Base-by-base conservation (phyloP, 1,140 invertebrate genomes). In the Apolygus lucorum region DNA sequence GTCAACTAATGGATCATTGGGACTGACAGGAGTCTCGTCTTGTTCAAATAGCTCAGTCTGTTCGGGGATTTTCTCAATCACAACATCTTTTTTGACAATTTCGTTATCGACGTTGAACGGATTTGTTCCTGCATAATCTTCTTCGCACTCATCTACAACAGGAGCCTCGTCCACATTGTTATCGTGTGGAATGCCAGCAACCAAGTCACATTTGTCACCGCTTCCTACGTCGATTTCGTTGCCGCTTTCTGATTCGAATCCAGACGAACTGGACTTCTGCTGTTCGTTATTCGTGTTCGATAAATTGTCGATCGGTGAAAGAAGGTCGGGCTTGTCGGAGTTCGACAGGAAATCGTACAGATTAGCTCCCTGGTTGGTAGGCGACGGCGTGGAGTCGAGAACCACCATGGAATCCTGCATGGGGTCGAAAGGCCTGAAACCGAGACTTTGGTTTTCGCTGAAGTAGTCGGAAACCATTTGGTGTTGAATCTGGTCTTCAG, bases 231-330 rank as follows among this genome's bases (percentile, higher is more conserved):
- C 24, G 28, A 63, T 62, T 21, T 68, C 70, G 25, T 52, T 34
- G 1, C 66, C 52, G 54, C 70, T 71, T 42, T 71, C 70, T 1
- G 70, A 68, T 26, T 71, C 70, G 63, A 71, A 71, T 24, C 59
- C 66, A 24, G 70, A 71, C 17, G 70, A 71, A n/a, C 65, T n/a
- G 52, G 1, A 28, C 64, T 42, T 25, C 28, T 66, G 13, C 22
- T 59, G 13, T 4, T 11, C 54, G 54, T 59, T 21, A 21, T 13
- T 13, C 22, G 54, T 11, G 4, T 72, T 42, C 28, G 49, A 28
- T n/a, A n/a, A n/a, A n/a, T n/a, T n/a, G n/a, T n/a, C n/a, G 2
- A 21, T 49, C 34, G 62, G 63, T 24, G 71, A 69, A 24, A 68
- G 28, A 27, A 68, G 21, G 34, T 71, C 70, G 28, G 71, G 63